Evolutionary conservation across 2,797 vertebrate species (phyloP).

Genomic region (Otolemur crassicaudatus): DNA sequence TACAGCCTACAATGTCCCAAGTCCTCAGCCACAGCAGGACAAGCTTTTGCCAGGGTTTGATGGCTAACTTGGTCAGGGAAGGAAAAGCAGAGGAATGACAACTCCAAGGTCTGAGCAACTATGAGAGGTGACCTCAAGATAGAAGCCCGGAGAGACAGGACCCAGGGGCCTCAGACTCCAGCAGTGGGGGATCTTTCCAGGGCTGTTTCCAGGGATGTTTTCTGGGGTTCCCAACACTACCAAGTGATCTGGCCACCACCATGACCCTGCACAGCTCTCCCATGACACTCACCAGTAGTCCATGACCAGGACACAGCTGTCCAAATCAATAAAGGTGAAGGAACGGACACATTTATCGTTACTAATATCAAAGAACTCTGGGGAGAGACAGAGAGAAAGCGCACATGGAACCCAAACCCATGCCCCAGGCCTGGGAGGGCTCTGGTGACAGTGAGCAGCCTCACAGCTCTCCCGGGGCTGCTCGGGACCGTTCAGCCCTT

Average conservation of each 20-base stretch:
- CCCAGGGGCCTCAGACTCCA: background rate
- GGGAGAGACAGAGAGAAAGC: background rate
- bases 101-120: background rate
- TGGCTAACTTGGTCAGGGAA: rapidly evolving
- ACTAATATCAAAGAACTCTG: conserved; percentile 83
- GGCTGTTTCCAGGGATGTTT: background rate
- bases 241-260: background rate
- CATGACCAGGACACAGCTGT: conserved; percentile 84
- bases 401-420: background rate
- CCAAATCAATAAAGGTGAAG: conserved; percentile 72
- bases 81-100: background rate
- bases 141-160: background rate
- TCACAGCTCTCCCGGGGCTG: background rate
- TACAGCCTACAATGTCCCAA: rapidly evolving
- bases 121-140: background rate
- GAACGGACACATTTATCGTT: conserved; percentile 77
- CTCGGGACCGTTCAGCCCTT: background rate
- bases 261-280: background rate
- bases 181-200: background rate
- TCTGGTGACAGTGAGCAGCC: background rate
- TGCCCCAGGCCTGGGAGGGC: background rate
- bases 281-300: conserved; percentile 75
- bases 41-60: background rate
- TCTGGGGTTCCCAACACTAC: background rate
- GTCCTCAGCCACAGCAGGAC: background rate